Percentiles rank a stretch among this genome's conserved stretches.
Evolutionary conservation across 1,140 invertebrate species (phyloP).

Genomic region (Babylonia areolata): DNA sequence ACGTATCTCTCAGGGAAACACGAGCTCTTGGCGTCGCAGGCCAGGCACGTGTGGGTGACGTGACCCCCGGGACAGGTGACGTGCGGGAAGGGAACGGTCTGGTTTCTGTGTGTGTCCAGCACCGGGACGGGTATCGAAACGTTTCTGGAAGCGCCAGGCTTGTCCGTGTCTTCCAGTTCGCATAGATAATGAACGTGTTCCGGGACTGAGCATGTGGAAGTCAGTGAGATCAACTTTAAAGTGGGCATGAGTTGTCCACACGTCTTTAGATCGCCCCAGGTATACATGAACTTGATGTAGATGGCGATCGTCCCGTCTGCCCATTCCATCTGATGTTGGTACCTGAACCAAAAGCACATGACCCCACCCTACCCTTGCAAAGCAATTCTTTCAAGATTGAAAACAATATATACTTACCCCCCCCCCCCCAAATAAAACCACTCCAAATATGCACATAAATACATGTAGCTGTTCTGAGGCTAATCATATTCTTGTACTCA

Average conservation of each 20-base stretch:
- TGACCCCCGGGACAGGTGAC: not conserved
- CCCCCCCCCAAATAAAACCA: no score
- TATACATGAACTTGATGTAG: not conserved
- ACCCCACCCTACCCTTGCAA: no score
- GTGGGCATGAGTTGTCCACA: not conserved
- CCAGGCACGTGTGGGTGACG: conserved; percentile 23
- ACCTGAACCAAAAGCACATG: not conserved
- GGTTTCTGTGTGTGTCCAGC: not conserved
- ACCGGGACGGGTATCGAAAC: not conserved
- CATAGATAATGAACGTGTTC: not conserved
- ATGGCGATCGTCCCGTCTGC: not conserved
- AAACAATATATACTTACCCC: no score
- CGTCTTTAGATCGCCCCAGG: not conserved
- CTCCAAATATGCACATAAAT: no score
- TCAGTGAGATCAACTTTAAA: not conserved
- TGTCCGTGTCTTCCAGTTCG: not conserved
- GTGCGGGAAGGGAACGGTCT: not conserved
- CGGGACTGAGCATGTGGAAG: not conserved
- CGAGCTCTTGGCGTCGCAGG: conserved; percentile 20
- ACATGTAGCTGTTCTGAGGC: no score
- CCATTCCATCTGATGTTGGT: not conserved
- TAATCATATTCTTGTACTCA: no score
- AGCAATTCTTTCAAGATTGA: no score
- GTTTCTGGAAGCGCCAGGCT: not conserved
- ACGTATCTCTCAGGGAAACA: conserved; percentile 7